Conservation (phyloP, 2,888 invertebrate genomes). For the Xylota segnis region DNA sequence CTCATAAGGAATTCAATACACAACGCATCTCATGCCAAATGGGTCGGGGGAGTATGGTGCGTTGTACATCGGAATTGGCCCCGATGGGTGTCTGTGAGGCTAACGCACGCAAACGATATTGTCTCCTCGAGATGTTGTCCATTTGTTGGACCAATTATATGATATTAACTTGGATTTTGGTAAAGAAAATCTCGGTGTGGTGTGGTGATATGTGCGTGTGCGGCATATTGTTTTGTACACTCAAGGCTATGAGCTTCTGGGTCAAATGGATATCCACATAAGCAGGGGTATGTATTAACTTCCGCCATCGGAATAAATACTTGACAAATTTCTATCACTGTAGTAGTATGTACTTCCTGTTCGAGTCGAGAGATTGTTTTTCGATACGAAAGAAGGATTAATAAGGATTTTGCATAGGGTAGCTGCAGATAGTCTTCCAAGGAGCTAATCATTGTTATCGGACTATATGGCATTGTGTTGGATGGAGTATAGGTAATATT, state of each 20-base stretch:
- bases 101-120: conserved; percentile 24
- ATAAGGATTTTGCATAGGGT: conserved; percentile 25
- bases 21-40: conserved; percentile 4
- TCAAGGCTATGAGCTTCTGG: background rate
- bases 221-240: background rate
- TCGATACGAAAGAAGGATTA: conserved; percentile 5
- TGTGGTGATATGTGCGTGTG: conserved; percentile 12
- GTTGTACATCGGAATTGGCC: background rate
- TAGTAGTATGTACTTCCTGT: background rate
- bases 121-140: conserved; percentile 47
- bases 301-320: conserved; percentile 39
- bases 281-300: conserved; percentile 12
- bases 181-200: conserved; percentile 1
- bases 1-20: conserved; percentile 54
- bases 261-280: conserved; percentile 3
- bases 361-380: conserved; percentile 13
- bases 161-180: conserved; percentile 54
- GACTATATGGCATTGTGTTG: background rate
- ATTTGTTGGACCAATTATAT: conserved; percentile 61
- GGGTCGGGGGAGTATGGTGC: background rate
- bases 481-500: background rate
- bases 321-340: conserved; percentile 9
- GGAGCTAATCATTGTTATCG: conserved; percentile 16
- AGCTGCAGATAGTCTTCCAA: background rate
- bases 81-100: background rate